A percentile compares a stretch with the other conserved stretches of the same genome.
These are phyloP conservation scores for Hyalella azteca DNA, from an alignment of 2,888 invertebrate species.

Conservation along the genomic window DNA sequence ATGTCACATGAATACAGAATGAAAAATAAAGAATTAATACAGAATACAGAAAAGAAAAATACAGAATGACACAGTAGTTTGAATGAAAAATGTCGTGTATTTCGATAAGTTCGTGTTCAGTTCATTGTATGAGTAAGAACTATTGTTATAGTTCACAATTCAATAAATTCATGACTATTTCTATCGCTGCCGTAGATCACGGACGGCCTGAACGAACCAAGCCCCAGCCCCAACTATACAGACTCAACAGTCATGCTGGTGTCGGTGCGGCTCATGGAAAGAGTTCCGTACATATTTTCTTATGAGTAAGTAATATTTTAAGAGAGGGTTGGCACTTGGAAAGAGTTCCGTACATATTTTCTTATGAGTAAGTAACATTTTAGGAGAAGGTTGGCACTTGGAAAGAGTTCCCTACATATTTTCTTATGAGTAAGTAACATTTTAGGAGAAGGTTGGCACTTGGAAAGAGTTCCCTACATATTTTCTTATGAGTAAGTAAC, in stretches of 20 bases:
- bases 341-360: slow-evolving; percentile 45
- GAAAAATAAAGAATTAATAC: no score
- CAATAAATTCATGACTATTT: no score
- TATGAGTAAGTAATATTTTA: slow-evolving; percentile 42
- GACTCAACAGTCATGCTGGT: slow-evolving; percentile 31
- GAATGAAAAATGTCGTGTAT: no score
- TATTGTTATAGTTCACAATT: no score
- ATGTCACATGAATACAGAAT: no score
- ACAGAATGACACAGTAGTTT: no score
- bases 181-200: no score
- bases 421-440: slow-evolving; percentile 42
- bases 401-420: slow-evolving; percentile 47
- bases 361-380: slow-evolving; percentile 41
- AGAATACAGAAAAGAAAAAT: no score
- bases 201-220: slow-evolving; percentile 11
- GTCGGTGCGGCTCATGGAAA: slow-evolving; percentile 41
- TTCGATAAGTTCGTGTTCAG: no score
- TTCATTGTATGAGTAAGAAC: no score
- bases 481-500: slow-evolving; percentile 42
- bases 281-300: slow-evolving; percentile 45
- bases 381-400: slow-evolving; percentile 36
- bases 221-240: slow-evolving; percentile 31
- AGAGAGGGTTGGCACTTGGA: slow-evolving; percentile 40
- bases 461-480: slow-evolving; percentile 48
- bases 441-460: slow-evolving; percentile 25